Evolutionary conservation across 1,140 invertebrate species (phyloP), one percentile per base, ranked within the genome.

Genomic region (Calliphora vicina): DNA sequence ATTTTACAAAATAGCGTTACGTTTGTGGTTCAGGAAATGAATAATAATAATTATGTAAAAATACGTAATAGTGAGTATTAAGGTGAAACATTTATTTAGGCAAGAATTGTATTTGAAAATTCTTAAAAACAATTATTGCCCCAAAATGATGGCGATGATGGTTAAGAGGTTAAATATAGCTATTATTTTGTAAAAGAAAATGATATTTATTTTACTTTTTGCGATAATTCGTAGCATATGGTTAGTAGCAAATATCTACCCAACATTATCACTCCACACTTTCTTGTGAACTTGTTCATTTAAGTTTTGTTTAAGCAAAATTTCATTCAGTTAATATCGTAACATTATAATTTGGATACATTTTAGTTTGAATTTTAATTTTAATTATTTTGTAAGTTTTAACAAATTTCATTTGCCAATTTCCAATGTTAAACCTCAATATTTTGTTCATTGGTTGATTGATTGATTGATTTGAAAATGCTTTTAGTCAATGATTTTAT

Each of bases 221-320:
- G 88, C 88, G 88, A 90, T 90, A 90, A 87, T 90, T 85, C 88
- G 88, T 84, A 90, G 88, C 88, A 88, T 90, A 90, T 90, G 87
- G 86, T 88, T 85, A 88, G 86, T 88, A 87, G 88, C 88, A 89
- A 89, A 90, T 87, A 89, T 88, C 87, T 85, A 84, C 74, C 74
- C 85, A 87, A 86, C 83, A 86, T 87, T 86, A 80, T 82, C 81
- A 82, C 81, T 67, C 23, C 81, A 23, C 80, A 29, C 27, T 81
- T 78, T 17, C 15, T 76, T 76, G 27, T 76, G n/a, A 20, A 45
- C 42, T 45, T 35, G 15, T 76, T 76, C 20, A 27, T 73, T 26
- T 27, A 13, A 2, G 8, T 67, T 67, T 67, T n/a, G 10, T 67
- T 6, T 25, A 23, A 23, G 61, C 61, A 23, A 23, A 67, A n/a